Percentiles rank a stretch among this genome's conserved stretches.
These are phyloP conservation scores for Diorhabda carinulata DNA, from an alignment of 1,140 invertebrate species.

Conservation along the genomic window DNA sequence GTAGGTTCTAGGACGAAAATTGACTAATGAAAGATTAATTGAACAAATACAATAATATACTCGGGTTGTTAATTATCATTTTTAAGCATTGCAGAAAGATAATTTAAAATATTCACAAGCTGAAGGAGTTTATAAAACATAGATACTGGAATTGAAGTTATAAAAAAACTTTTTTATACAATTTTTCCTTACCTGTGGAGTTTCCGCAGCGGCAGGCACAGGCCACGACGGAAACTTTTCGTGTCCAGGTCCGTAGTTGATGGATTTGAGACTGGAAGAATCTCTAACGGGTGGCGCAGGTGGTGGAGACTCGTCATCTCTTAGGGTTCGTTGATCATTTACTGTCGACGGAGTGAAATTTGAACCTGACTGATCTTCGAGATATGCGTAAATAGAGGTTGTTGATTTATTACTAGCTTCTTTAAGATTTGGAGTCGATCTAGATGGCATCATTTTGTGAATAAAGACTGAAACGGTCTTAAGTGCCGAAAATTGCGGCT, in stretches of 20 bases:
- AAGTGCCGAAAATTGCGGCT: constrained; percentile 23
- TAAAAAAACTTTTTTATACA: too few species aligned
- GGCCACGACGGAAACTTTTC: constrained; percentile 82
- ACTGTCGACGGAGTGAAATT: constrained; percentile 16
- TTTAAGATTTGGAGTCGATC: constrained; percentile 50
- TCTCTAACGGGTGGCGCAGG: constrained; percentile 64
- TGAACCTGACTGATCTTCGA: constrained; percentile 41
- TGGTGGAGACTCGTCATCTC: constrained; percentile 49
- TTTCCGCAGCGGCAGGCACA: constrained; percentile 53
- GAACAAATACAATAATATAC: too few species aligned
- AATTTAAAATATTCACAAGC: too few species aligned
- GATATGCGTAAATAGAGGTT: constrained; percentile 42
- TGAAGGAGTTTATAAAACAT: too few species aligned
- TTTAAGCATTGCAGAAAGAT: too few species aligned
- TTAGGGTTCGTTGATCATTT: constrained; percentile 5
- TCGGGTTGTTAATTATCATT: too few species aligned
- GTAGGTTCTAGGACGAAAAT: too few species aligned
- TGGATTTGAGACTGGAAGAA: constrained; percentile 62
- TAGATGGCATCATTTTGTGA: constrained; percentile 44
- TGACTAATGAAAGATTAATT: too few species aligned
- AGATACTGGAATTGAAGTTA: too few species aligned
- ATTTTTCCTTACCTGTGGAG: constrained; percentile 33
- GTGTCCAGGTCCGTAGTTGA: constrained; percentile 70
- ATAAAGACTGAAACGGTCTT: neutral
- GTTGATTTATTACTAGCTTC: constrained; percentile 27